Base-by-base conservation (phyloP, 2,888 invertebrate species). In the Thysanoteuthis rhombus region DNA sequence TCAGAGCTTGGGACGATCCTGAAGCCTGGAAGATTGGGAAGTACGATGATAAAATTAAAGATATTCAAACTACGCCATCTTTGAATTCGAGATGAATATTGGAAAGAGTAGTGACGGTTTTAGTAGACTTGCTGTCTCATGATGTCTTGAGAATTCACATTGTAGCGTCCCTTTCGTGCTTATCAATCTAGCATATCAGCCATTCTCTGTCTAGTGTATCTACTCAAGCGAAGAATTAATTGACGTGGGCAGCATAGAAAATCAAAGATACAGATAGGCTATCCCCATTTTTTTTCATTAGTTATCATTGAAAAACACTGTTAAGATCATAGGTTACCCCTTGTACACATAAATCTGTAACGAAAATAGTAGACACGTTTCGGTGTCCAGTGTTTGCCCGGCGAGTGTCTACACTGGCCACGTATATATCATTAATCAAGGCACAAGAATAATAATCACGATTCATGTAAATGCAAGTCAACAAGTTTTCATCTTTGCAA, bases 401-500 rank as follows among this genome's bases (percentile, higher is more conserved):
- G n/a, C 36, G 75, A 75, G n/a, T 75, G 75, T 75, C n/a, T 75
- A 75, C 75, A 75, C 75, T 75, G 75, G n/a, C 36, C 75, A n/a
- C n/a, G n/a, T 75, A 75, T 75, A 75, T 75, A 36, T 75, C 75
- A 75, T 75, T 75, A 75, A 75, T 75, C 75, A 75, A n/a, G 25
- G n/a, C 75, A n/a, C 12, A 2, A 3, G n/a, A 75, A 36, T 75
- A 75, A 75, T 75, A 75, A 75, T 75, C 75, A 75, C 75, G 75
- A 75, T 75, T 75, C 75, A 75, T 75, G 75, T n/a, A 75, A 75
- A 75, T 75, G n/a, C n/a, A 75, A 75, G 75, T 75, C 75, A 75
- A 75, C 75, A 75, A 75, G n/a, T 75, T 75, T 36, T 75, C 75
- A 75, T 75, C 75, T 75, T 75, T 75, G 75, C 75, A 75, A n/a